Percentiles rank a stretch among this genome's conserved stretches.
phyloP scores from a whole-genome alignment of 2,797 vertebrate species.

The Mastacembelus armatus region DNA sequence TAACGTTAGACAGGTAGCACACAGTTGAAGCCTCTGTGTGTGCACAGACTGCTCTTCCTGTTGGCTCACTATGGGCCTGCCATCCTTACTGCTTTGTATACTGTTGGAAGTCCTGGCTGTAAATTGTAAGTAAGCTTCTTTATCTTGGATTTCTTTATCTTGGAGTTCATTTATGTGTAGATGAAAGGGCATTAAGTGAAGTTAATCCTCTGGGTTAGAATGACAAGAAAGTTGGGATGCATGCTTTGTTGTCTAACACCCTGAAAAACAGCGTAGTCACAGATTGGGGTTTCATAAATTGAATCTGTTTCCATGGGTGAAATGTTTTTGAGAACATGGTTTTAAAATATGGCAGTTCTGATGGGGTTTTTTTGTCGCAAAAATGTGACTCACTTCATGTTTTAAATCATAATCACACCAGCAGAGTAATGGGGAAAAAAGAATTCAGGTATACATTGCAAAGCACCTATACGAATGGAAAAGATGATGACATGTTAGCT shows the following conservation, averaged over 20 bases:
- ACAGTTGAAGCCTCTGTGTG: slow-evolving; percentile 60
- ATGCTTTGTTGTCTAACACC: background rate
- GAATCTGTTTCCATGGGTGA: background rate
- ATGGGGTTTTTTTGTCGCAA: slow-evolving; percentile 1
- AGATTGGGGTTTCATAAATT: background rate
- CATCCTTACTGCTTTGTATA: slow-evolving; percentile 63
- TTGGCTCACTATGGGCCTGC: slow-evolving; percentile 75
- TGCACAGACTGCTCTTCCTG: slow-evolving; percentile 33
- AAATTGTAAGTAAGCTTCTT: slow-evolving; percentile 78
- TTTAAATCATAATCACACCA: slow-evolving; percentile 21
- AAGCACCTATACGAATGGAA: background rate
- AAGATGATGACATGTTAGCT: background rate
- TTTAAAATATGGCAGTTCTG: slow-evolving; percentile 16
- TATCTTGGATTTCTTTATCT: slow-evolving; percentile 16
- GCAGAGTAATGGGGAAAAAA: background rate
- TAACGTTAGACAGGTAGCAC: slow-evolving; percentile 64
- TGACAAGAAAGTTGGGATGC: background rate
- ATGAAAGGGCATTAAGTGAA: background rate
- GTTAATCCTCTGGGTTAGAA: background rate
- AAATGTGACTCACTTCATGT: slow-evolving; percentile 26
- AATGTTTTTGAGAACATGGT: slow-evolving; percentile 14
- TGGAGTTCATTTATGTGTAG: background rate
- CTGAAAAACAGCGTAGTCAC: background rate
- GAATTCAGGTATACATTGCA: background rate
- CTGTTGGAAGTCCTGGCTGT: slow-evolving; percentile 70